Percentiles rank a stretch among this genome's conserved stretches.
Conservation (phyloP, 1,140 invertebrate genomes). For the Orchestia grillus region DNA sequence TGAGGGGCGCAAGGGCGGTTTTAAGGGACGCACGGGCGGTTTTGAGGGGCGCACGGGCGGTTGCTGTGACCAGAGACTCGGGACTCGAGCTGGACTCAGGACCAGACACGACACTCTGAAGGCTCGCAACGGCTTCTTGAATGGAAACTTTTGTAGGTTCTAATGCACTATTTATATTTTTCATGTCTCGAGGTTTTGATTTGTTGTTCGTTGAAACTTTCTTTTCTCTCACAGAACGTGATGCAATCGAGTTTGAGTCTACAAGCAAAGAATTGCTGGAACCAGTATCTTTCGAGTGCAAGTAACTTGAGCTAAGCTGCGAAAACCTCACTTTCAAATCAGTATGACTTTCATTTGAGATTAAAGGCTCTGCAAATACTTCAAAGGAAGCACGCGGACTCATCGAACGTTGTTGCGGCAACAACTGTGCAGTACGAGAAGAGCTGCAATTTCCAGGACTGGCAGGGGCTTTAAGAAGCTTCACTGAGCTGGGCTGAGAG, state of each 20-base stretch:
- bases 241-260: neutral
- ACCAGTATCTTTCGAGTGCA: neutral
- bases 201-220: neutral
- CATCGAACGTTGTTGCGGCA: neutral
- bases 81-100: neutral
- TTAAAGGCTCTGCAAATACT: neutral
- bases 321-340: neutral
- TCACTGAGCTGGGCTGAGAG: neutral
- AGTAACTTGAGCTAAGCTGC: neutral
- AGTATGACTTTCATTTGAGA: neutral
- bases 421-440: neutral
- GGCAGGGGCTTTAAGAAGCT: neutral
- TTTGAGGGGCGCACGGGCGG: neutral
- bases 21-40: neutral
- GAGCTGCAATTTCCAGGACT: neutral
- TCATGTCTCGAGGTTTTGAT: neutral
- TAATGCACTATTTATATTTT: neutral
- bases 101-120: neutral
- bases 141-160: neutral
- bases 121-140: neutral
- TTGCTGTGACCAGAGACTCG: neutral
- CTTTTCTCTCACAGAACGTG: neutral
- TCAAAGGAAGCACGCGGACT: neutral
- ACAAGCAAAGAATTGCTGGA: neutral
- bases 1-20: too few species aligned